These are phyloP conservation scores for Leuctra nigra DNA, from an alignment of 2,888 invertebrate species.

Conservation along the genomic window DNA sequence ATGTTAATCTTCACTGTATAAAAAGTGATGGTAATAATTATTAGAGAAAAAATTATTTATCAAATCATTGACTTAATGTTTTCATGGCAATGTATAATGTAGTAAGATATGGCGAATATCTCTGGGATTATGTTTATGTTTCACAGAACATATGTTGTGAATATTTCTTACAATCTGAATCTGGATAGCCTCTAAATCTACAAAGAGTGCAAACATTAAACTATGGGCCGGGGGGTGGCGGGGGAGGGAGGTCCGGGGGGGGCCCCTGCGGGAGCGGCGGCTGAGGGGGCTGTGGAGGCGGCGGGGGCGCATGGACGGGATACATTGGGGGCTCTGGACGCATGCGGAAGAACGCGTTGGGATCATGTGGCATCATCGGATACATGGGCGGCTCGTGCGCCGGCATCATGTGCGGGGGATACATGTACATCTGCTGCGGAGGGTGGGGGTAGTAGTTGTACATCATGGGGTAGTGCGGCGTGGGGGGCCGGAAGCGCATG, in stretches of 20 bases:
- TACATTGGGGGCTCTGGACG: constrained; percentile 19
- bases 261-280: constrained; percentile 51
- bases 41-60: too few relatives aligned
- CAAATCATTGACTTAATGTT: too few relatives aligned
- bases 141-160: too few relatives aligned
- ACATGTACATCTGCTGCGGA: constrained; percentile 31
- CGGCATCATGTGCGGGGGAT: constrained; percentile 36
- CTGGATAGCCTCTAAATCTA: too few relatives aligned
- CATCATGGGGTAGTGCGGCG: too few relatives aligned
- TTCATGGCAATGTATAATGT: too few relatives aligned
- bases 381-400: constrained; percentile 35
- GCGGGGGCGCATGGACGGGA: constrained; percentile 14
- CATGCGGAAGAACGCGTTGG: constrained; percentile 2
- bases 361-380: constrained; percentile 20
- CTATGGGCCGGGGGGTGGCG: constrained; percentile 47
- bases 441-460: constrained; percentile 36
- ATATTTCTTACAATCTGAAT: too few relatives aligned
- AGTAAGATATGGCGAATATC: too few relatives aligned
- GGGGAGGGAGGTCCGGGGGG: constrained; percentile 55
- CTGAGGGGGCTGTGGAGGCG: constrained; percentile 18
- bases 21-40: too few relatives aligned
- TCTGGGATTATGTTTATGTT: too few relatives aligned
- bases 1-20: too few relatives aligned
- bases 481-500: constrained; percentile 34
- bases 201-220: too few relatives aligned